A percentile compares a stretch with the other conserved stretches of the same genome.
Evolutionary conservation across 2,113 vertebrate genomes (phyloP).

Genomic region (Hylia prasina): DNA sequence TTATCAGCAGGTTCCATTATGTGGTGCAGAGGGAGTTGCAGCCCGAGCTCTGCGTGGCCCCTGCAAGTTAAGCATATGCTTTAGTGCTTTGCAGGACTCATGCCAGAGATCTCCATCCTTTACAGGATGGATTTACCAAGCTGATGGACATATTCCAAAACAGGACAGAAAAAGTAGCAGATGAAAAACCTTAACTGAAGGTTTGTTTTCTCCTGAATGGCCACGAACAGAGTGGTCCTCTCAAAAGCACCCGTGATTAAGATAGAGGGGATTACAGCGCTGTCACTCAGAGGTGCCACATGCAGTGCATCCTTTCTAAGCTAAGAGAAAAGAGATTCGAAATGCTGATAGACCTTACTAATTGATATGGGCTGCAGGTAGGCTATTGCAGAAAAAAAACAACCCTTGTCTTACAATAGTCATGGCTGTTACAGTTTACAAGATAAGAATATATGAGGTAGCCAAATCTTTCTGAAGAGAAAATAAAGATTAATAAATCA

Average conservation of each 20-base stretch:
- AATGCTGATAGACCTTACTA: neutral
- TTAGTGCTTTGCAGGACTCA: constrained; percentile 56
- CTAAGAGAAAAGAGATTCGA: constrained; percentile 33
- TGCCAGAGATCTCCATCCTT: constrained; percentile 42
- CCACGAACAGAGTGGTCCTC: neutral
- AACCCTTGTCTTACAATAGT: neutral
- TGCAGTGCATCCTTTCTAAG: constrained; percentile 11
- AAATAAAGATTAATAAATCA: neutral
- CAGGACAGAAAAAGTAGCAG: neutral
- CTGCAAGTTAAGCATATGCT: constrained; percentile 8
- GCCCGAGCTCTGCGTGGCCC: neutral
- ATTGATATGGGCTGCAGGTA: neutral
- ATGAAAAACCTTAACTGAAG: constrained; percentile 17
- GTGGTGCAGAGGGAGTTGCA: neutral
- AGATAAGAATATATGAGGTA: neutral
- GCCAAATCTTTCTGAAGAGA: neutral
- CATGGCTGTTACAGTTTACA: neutral
- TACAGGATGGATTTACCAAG: neutral
- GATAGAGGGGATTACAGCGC: constrained; percentile 1
- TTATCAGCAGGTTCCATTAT: constrained; percentile 53
- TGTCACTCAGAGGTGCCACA: constrained; percentile 33
- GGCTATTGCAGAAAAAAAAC: neutral
- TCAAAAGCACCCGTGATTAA: constrained; percentile 11
- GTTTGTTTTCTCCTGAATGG: constrained; percentile 1
- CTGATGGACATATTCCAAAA: constrained; percentile 32